Evolutionary conservation across 2,113 vertebrate species (phyloP).

Genomic region (Paraplagusia blochii): DNA sequence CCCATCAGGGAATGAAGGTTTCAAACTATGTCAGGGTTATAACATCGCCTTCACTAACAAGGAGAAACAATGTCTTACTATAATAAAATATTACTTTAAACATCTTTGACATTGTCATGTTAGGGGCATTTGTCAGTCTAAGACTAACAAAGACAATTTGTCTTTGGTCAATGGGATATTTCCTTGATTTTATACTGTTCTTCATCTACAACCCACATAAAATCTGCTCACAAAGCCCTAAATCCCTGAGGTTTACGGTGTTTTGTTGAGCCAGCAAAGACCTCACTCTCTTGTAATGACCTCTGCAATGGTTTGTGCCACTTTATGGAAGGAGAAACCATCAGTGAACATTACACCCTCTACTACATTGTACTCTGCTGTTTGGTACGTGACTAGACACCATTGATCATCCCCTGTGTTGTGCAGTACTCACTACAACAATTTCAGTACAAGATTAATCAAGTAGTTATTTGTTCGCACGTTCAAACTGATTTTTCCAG

Average conservation of each 20-base stretch:
- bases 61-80: slow-evolving; percentile 53
- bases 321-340: slow-evolving; percentile 6
- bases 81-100: too few relatives aligned
- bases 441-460: too few relatives aligned
- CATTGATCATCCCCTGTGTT: not conserved
- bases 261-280: slow-evolving; percentile 38
- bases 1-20: slow-evolving; percentile 44
- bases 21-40: slow-evolving; percentile 55
- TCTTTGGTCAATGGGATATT: not conserved
- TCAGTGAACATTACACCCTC: not conserved
- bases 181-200: slow-evolving; percentile 10
- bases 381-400: too few relatives aligned
- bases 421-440: too few relatives aligned
- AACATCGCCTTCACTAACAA: slow-evolving; percentile 66
- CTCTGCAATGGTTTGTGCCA: slow-evolving; percentile 18
- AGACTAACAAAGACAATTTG: slow-evolving; percentile 1
- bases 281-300: slow-evolving; percentile 16
- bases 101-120: not conserved
- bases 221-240: slow-evolving; percentile 17
- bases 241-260: slow-evolving; percentile 13
- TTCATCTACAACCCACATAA: slow-evolving; percentile 27
- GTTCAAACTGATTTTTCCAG: too few relatives aligned
- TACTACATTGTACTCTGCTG: not conserved
- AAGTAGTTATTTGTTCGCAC: too few relatives aligned
- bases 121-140: not conserved